These are phyloP conservation scores for Anguilla rostrata DNA, from an alignment of 2,113 vertebrate species.

Conservation along the genomic window DNA sequence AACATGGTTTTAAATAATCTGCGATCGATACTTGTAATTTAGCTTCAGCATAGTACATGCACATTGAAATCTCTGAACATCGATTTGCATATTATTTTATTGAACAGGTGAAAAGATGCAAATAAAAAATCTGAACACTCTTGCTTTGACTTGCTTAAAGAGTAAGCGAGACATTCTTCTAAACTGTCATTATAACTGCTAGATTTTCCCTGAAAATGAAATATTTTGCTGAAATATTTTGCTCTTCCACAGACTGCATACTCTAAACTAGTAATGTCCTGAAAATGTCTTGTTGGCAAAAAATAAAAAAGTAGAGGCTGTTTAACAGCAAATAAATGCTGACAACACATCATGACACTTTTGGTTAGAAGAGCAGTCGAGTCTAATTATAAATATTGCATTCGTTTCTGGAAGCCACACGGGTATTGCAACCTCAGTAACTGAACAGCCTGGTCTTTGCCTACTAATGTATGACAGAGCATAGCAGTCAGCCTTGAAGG, in stretches of 20 bases:
- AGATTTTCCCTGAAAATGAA: background rate
- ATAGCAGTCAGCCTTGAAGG: background rate
- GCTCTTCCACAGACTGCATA: background rate
- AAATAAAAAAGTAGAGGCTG: background rate
- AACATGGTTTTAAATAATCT: too few relatives aligned
- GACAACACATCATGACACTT: background rate
- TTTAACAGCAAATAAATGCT: background rate
- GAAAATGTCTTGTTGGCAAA: background rate
- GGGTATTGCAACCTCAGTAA: background rate
- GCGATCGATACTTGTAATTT: too few relatives aligned
- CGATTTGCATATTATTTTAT: too few relatives aligned
- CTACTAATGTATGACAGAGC: background rate
- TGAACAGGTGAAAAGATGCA: too few relatives aligned
- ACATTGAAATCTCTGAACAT: too few relatives aligned
- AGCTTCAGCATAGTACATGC: too few relatives aligned
- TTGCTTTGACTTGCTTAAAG: too few relatives aligned
- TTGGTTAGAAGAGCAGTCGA: background rate
- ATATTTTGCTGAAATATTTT: background rate
- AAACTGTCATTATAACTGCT: background rate
- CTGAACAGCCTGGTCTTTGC: background rate
- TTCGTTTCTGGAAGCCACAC: background rate
- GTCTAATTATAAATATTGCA: background rate
- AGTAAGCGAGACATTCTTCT: too few relatives aligned
- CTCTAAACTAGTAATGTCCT: background rate
- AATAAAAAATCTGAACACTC: background rate